Evolutionary conservation across 2,797 vertebrate genomes (phyloP).

Genomic region (Galagoides demidoff): DNA sequence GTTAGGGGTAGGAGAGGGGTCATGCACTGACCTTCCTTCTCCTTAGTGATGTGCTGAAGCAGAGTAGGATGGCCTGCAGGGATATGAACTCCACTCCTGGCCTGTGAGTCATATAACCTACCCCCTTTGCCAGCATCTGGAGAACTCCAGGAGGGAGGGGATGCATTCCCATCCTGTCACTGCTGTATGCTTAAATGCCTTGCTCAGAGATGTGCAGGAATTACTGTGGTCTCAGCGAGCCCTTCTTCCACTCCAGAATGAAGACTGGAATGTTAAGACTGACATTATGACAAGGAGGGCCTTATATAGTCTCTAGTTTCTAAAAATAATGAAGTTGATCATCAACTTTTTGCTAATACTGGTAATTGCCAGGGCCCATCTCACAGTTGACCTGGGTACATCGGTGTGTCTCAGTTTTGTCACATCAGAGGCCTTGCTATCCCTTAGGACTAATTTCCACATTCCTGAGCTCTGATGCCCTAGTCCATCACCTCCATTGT

Average conservation of each 20-base stretch:
- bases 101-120: background rate
- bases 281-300: background rate
- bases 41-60: background rate
- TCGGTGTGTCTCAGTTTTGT: constrained; percentile 22
- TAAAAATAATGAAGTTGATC: constrained; percentile 52
- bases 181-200: background rate
- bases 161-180: background rate
- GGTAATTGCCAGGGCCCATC: constrained; percentile 5
- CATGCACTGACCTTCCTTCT: background rate
- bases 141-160: background rate
- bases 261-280: constrained; percentile 43
- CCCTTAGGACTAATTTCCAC: background rate
- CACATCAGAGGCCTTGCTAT: background rate
- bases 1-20: background rate
- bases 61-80: background rate
- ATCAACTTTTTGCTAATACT: constrained; percentile 20
- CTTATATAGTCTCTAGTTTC: constrained; percentile 10
- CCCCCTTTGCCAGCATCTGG: accelerated
- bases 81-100: background rate
- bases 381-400: background rate
- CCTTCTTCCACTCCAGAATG: background rate
- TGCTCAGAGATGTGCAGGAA: background rate
- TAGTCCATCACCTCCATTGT: background rate
- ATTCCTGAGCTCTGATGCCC: background rate
- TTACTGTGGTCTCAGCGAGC: background rate